These are phyloP conservation scores for Stomatorhinus walkeri DNA, from an alignment of 2,797 vertebrate species.

Conservation along the genomic window DNA sequence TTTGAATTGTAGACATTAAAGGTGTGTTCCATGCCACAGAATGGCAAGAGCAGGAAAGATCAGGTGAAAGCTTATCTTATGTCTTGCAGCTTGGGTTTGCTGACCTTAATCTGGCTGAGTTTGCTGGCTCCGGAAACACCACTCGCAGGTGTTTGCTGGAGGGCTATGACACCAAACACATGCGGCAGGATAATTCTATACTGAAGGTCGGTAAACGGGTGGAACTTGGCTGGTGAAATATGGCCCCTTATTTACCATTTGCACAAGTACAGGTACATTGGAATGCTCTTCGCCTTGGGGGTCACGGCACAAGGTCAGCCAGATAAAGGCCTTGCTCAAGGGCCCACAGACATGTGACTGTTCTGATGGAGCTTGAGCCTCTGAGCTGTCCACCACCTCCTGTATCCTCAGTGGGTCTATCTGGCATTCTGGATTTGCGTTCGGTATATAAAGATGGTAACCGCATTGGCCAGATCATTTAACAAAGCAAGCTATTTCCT, in stretches of 20 bases:
- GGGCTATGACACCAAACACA: constrained; percentile 95
- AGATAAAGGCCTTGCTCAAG: neutral
- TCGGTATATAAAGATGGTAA: constrained; percentile 15
- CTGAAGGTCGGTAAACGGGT: constrained; percentile 73
- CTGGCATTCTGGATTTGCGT: constrained; percentile 15
- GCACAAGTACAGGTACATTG: neutral
- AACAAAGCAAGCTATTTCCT: neutral
- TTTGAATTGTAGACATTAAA: neutral
- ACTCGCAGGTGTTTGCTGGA: constrained; percentile 86
- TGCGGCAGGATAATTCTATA: constrained; percentile 96
- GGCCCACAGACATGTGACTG: neutral
- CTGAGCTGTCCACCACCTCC: neutral
- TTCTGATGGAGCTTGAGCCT: neutral
- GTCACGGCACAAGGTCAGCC: neutral
- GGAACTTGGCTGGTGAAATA: neutral
- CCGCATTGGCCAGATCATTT: neutral
- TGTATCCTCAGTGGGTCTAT: neutral
- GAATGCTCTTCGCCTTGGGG: neutral
- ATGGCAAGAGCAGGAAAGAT: neutral
- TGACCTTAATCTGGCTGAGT: constrained; percentile 92
- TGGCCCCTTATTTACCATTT: neutral
- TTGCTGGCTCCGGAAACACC: constrained; percentile 87
- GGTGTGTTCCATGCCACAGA: neutral
- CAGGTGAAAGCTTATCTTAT: neutral
- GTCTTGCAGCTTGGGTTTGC: constrained; percentile 84